Percentiles rank a stretch among this genome's conserved stretches.
Conservation (phyloP, 2,888 invertebrate genomes). For the Dermolepida albohirtum region DNA sequence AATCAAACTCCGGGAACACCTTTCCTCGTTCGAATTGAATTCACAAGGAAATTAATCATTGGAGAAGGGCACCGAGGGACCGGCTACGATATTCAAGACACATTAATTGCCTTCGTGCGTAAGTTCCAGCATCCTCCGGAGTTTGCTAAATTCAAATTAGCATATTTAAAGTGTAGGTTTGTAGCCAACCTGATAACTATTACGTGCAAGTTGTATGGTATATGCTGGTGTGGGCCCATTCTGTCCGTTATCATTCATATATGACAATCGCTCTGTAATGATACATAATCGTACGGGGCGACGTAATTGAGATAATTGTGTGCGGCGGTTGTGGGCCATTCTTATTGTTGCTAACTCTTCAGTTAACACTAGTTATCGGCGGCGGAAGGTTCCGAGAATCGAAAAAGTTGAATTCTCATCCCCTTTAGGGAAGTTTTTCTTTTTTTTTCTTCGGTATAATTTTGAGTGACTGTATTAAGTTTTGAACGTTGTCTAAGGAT, state of each 20-base stretch:
- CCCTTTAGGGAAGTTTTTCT: conserved; percentile 4
- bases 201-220: conserved; percentile 7
- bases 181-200: not conserved
- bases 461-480: not conserved
- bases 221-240: not conserved
- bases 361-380: conserved; percentile 46
- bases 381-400: conserved; percentile 33
- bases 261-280: conserved; percentile 48
- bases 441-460: not conserved
- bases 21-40: no score
- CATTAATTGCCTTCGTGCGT: no score
- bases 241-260: conserved; percentile 34
- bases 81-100: no score
- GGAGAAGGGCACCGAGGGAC: no score
- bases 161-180: no score
- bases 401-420: conserved; percentile 8
- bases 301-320: conserved; percentile 54
- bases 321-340: conserved; percentile 49
- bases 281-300: conserved; percentile 50
- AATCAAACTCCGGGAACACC: no score
- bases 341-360: conserved; percentile 47
- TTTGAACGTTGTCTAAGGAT: conserved; percentile 8
- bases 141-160: no score
- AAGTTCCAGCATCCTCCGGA: no score
- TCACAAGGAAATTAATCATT: no score